Evolutionary conservation across 2,797 vertebrate genomes (phyloP), one percentile per base, ranked within the genome.

Genomic region (Sarcoramphus papa): DNA sequence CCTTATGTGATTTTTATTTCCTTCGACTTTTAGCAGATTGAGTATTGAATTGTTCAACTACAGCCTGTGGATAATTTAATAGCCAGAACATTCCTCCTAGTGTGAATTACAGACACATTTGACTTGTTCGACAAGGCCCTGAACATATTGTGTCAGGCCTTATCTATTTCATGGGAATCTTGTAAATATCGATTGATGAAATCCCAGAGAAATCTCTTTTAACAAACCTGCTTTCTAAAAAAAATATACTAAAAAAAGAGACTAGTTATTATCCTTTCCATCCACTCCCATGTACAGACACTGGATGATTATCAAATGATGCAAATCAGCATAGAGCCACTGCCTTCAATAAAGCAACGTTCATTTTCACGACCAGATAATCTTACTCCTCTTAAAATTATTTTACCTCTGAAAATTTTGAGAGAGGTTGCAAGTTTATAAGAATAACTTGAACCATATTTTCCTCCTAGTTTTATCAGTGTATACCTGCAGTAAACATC

Each of bases 161-260:
- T 95, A 96, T 95, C 82, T 90, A 76, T 96, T 98, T 96, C 96
- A 95, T 80, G 50, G 88, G 88, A 97, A 97, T 97, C 94, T 96
- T 97, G 93, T 98, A 97, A 97, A 96, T 97, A 98, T 97, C 20
- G 56, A 96, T 93, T 88, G 79, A 96, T 94, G 54, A 95, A 97
- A 97, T 97, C 90, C 65, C 92, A 97, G 67, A 91, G 91, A 97
- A 97, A 91, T 84, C 20, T 82, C 43, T 77, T 74, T 79, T 41
- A 69, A 70, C 11, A 80, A 84, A 81, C 14, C 7, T 65, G 4
- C 1, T 35, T 64, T 72, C 65, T 20, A 12, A 4, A n/a, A 76
- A 82, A 89, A 33, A n/a, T 7, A 51, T 7, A n/a, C 2, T 50
- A 22, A 62, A 51, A 73, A 15, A 57, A 43, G 12, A 30, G 3